phyloP scores from a whole-genome alignment of 2,888 invertebrate genomes.

The Drosophila sordidapex region DNA sequence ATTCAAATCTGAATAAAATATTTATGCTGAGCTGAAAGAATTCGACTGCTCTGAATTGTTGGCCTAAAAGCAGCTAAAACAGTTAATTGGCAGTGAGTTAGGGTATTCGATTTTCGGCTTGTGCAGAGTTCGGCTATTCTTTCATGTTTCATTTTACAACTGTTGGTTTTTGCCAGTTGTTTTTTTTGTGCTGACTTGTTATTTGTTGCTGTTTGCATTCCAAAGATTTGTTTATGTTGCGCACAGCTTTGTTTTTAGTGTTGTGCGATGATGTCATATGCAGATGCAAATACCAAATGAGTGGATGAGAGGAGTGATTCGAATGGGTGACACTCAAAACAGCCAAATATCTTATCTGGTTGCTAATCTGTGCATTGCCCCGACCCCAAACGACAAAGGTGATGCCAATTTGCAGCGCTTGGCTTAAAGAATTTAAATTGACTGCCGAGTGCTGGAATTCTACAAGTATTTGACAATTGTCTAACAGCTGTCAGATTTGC shows the following conservation, averaged over 20 bases:
- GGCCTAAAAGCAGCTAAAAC: neutral
- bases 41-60: neutral
- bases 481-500: conserved; percentile 16
- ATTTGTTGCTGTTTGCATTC: conserved; percentile 51
- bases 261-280: conserved; percentile 72
- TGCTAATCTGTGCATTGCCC: conserved; percentile 53
- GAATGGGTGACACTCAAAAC: neutral
- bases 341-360: neutral
- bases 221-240: conserved; percentile 60
- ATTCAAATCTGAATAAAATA: too few relatives aligned
- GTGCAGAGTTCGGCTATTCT: neutral
- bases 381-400: conserved; percentile 71
- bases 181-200: conserved; percentile 40
- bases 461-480: neutral
- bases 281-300: conserved; percentile 47
- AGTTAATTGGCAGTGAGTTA: neutral
- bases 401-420: conserved; percentile 48
- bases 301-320: neutral
- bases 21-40: neutral
- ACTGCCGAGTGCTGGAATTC: conserved; percentile 29
- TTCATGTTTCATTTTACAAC: conserved; percentile 21
- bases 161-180: conserved; percentile 10
- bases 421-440: conserved; percentile 21
- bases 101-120: conserved; percentile 9
- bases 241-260: conserved; percentile 51